Base-by-base conservation (phyloP, 2,797 vertebrate species). In the Hydrocynus forskahlii region DNA sequence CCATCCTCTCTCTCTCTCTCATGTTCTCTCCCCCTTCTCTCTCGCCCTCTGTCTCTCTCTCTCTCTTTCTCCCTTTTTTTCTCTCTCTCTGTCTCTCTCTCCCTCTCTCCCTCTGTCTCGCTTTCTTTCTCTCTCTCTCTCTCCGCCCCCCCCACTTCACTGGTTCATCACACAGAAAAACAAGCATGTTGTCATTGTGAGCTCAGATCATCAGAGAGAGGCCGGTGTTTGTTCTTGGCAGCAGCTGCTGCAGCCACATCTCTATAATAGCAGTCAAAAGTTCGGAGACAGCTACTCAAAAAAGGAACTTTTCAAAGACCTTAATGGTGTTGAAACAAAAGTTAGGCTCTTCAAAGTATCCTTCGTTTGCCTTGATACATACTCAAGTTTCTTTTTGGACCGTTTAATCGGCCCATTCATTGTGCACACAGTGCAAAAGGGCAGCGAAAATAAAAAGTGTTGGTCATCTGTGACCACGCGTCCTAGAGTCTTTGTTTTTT, bases 61-160 rank as follows among this genome's bases (percentile, higher is more conserved):
- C 87, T 67, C 75, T 68, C 60, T 29, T n/a, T n/a, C n/a, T n/a
- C n/a, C n/a, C 19, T 73, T 40, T 23, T 40, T 29, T 50, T 76
- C 79, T 66, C 75, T 71, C 23, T 60, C 54, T 50, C 10, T n/a
- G 60, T 74, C 25, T 73, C 55, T 79, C 78, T 38, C 45, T 35
- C 63, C 48, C 72, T 68, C 40, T 63, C n/a, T n/a, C n/a, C n/a
- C n/a, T n/a, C n/a, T n/a, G n/a, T n/a, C n/a, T n/a, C n/a, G n/a
- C n/a, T n/a, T n/a, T n/a, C 73, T 76, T 25, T 67, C 45, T 54
- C 75, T 40, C 75, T 55, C 63, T n/a, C 29, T 23, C 63, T 57
- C 64, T 40, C 64, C 43, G 19, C 17, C 17, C 57, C 23, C 12
- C 76, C 45, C 38, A 38, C 66, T 68, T 10, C 5, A 10, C 40